Evolutionary conservation across 2,797 vertebrate genomes (phyloP).

Genomic region (Gobio occitaniae): DNA sequence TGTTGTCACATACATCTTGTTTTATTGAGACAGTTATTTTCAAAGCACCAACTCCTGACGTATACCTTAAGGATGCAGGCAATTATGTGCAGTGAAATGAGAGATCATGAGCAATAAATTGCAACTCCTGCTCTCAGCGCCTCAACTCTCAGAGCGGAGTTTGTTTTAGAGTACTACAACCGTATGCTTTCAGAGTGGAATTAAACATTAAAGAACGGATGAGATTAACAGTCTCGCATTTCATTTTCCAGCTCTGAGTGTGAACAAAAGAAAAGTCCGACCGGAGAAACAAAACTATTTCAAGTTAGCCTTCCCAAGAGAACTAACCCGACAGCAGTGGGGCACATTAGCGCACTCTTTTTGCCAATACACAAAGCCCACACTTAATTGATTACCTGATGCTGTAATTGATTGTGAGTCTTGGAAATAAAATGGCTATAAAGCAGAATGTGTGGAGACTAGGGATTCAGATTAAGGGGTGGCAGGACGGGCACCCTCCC

Average conservation of each 20-base stretch:
- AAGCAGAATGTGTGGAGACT: conserved; percentile 10
- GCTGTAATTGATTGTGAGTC: conserved; percentile 60
- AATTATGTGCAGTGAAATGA: conserved; percentile 55
- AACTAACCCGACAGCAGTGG: conserved; percentile 48
- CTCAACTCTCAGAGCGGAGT: conserved; percentile 43
- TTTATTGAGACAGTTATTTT: conserved; percentile 47
- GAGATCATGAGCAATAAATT: conserved; percentile 58
- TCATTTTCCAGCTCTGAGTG: conserved; percentile 7
- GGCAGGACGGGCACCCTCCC: conserved; percentile 48
- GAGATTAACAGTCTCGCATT: conserved; percentile 37
- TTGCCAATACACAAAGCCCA: conserved; percentile 55
- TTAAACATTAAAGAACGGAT: conserved; percentile 39
- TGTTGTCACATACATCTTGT: conserved; percentile 57
- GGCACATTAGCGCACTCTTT: conserved; percentile 46
- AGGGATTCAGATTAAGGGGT: conserved; percentile 60
- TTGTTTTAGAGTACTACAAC: conserved; percentile 35
- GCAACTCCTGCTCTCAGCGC: conserved; percentile 7
- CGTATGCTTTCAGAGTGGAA: conserved; percentile 23
- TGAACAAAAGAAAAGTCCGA: conserved; percentile 28
- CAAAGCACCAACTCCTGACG: conserved; percentile 29
- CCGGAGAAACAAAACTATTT: conserved; percentile 6
- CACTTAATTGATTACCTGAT: conserved; percentile 64
- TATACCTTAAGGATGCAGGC: conserved; percentile 45
- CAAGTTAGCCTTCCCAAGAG: not conserved
- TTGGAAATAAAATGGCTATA: conserved; percentile 51